These are phyloP conservation scores for Cinara cedri DNA, from an alignment of 2,888 invertebrate genomes.

Conservation along the genomic window DNA sequence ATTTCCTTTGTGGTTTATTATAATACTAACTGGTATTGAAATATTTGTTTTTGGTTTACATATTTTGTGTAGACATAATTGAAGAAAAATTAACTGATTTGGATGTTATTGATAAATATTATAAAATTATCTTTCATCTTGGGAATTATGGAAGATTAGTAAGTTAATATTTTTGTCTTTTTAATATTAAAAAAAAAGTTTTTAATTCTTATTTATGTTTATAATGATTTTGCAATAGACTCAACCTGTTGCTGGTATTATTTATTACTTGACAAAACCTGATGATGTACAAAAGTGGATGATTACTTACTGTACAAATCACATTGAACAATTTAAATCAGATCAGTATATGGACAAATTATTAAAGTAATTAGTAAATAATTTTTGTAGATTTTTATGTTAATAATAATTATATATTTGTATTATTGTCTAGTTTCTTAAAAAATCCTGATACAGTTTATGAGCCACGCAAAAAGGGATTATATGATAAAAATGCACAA, in stretches of 20 bases:
- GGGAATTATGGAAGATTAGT: conserved; percentile 30
- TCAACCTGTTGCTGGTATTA: conserved; percentile 46
- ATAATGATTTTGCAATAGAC: conserved; percentile 3
- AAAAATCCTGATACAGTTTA: conserved; percentile 23
- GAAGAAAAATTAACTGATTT: conserved; percentile 52
- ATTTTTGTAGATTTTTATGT: background rate
- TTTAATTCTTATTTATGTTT: background rate
- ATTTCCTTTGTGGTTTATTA: background rate
- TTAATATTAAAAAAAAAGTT: background rate
- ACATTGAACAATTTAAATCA: background rate
- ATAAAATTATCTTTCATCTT: conserved; percentile 33
- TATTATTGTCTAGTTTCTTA: conserved; percentile 25
- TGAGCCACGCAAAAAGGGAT: conserved; percentile 30
- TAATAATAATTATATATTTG: background rate
- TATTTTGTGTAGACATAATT: conserved; percentile 29
- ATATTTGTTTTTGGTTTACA: background rate
- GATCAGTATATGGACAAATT: conserved; percentile 26
- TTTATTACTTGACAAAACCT: conserved; percentile 40
- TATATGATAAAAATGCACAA: conserved; percentile 23
- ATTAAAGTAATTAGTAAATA: conserved; percentile 21
- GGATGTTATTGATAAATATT: conserved; percentile 39
- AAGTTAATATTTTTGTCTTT: background rate
- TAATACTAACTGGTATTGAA: background rate
- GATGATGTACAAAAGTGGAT: conserved; percentile 45
- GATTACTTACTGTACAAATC: conserved; percentile 6